phyloP scores from a whole-genome alignment of 2,888 invertebrate species.

The Volucella bombylans region DNA sequence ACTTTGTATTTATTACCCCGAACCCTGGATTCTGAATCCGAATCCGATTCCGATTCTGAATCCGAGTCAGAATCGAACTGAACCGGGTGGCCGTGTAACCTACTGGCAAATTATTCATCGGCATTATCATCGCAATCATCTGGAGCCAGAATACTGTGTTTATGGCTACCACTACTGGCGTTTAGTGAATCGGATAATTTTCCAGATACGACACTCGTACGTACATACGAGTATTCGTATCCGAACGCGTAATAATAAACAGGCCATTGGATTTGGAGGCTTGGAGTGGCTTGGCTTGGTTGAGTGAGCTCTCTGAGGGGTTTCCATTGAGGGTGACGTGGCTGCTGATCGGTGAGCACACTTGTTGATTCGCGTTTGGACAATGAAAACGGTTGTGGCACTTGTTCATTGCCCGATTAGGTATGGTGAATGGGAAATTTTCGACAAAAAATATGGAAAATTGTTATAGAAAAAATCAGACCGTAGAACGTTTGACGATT shows the following conservation, averaged over 20 bases:
- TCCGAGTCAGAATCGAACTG: not conserved
- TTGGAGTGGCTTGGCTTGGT: conserved; percentile 69
- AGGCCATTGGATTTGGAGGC: conserved; percentile 66
- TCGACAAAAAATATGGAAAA: conserved; percentile 50
- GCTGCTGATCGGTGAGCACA: conserved; percentile 46
- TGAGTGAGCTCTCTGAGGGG: conserved; percentile 54
- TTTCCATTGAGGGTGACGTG: not conserved
- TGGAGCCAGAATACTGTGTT: conserved; percentile 62
- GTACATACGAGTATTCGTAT: too few species aligned
- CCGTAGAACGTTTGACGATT: conserved; percentile 45
- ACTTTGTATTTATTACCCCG: conserved; percentile 62
- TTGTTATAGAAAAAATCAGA: conserved; percentile 36
- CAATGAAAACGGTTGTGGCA: conserved; percentile 58
- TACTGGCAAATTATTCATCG: conserved; percentile 72
- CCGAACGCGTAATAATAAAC: conserved; percentile 62
- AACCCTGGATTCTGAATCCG: not conserved
- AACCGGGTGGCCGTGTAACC: conserved; percentile 68
- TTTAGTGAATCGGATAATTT: conserved; percentile 72
- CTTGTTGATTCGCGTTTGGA: conserved; percentile 61
- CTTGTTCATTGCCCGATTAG: conserved; percentile 67
- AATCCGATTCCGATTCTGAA: too few species aligned
- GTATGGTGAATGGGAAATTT: conserved; percentile 32
- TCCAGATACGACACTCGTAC: conserved; percentile 56
- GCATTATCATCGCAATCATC: conserved; percentile 68
- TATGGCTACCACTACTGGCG: conserved; percentile 44